Evolutionary conservation across 1,140 invertebrate species (phyloP).

Genomic region (Harlomillsia oculata): DNA sequence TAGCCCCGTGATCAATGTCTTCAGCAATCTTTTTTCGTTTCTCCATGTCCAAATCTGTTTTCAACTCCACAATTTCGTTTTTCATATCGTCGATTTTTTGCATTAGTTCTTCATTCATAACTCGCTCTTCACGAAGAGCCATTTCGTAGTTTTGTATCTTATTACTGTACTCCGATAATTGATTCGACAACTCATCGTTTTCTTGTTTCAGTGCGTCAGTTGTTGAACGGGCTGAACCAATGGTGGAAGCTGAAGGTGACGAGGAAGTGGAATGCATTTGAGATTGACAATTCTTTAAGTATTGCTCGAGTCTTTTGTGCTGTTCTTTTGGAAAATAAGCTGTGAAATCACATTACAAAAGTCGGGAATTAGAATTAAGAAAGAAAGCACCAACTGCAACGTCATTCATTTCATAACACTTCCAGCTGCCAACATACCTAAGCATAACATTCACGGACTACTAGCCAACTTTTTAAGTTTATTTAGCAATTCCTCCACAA

Average conservation of each 20-base stretch:
- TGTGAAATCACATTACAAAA: neutral
- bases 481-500: no score
- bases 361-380: neutral
- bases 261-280: slow-evolving; percentile 11
- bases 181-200: slow-evolving; percentile 3
- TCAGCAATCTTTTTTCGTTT: neutral
- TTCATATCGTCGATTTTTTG: slow-evolving; percentile 8
- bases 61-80: neutral
- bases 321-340: slow-evolving; percentile 5
- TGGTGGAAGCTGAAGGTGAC: neutral
- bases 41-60: slow-evolving; percentile 1
- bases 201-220: slow-evolving; percentile 10
- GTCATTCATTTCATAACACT: no score
- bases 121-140: neutral
- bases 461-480: no score
- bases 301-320: slow-evolving; percentile 3
- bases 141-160: slow-evolving; percentile 8
- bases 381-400: no score
- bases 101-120: slow-evolving; percentile 10
- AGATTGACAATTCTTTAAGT: neutral
- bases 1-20: slow-evolving; percentile 11
- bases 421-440: no score
- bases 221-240: no score
- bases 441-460: no score
- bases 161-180: slow-evolving; percentile 2